phyloP scores from a whole-genome alignment of 2,113 vertebrate genomes.

The Silurus glanis region DNA sequence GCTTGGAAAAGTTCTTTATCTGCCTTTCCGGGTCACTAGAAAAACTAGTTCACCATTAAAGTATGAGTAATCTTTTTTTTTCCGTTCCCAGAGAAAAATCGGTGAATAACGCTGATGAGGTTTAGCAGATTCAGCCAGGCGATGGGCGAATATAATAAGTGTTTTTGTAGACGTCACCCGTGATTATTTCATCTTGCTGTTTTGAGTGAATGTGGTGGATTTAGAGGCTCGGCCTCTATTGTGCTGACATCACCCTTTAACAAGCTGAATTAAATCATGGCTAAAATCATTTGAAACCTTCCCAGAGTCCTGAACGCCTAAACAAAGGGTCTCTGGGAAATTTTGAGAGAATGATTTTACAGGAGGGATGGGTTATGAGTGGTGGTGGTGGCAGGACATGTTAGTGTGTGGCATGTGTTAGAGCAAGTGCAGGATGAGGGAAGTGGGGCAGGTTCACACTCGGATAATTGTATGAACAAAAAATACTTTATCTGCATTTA shows the following conservation, averaged over 20 bases:
- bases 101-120: conserved; percentile 85
- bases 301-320: conserved; percentile 70
- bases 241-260: conserved; percentile 83
- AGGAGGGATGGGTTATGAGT: conserved; percentile 8
- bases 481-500: conserved; percentile 60
- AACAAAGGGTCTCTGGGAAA: conserved; percentile 75
- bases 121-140: conserved; percentile 90
- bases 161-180: conserved; percentile 84
- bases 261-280: conserved; percentile 79
- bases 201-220: conserved; percentile 91
- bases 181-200: conserved; percentile 84
- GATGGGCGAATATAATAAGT: conserved; percentile 91
- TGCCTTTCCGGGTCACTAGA: conserved; percentile 64
- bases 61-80: conserved; percentile 61
- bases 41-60: conserved; percentile 66
- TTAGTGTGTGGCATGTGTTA: conserved; percentile 43
- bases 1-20: conserved; percentile 16
- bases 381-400: conserved; percentile 12
- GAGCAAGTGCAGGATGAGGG: conserved; percentile 52
- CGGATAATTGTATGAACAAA: conserved; percentile 65
- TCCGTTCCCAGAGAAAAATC: conserved; percentile 69
- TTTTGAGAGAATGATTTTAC: conserved; percentile 60
- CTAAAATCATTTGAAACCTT: conserved; percentile 78
- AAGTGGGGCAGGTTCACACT: conserved; percentile 67
- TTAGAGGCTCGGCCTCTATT: conserved; percentile 84